Conservation (phyloP, 2,113 vertebrate species). For the Ictalurus punctatus region DNA sequence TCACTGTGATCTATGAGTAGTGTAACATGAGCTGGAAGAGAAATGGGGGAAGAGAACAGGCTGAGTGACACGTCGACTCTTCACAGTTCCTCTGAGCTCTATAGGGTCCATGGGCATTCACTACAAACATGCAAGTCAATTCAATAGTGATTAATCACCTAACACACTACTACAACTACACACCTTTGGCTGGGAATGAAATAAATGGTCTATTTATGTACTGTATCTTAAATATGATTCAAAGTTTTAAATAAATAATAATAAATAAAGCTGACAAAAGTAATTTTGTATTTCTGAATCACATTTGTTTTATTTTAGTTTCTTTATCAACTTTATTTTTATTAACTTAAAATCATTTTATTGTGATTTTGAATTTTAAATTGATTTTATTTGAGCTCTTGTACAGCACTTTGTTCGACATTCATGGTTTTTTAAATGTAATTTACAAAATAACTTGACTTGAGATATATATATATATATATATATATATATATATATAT, state of each 20-base stretch:
- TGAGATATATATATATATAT: neutral
- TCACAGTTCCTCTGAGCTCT: conserved; percentile 59
- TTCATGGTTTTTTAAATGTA: neutral
- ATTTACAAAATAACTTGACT: neutral
- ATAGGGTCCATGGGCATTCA: conserved; percentile 73
- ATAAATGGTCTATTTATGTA: neutral
- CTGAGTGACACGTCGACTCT: conserved; percentile 54
- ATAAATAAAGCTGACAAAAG: neutral
- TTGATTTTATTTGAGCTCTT: neutral
- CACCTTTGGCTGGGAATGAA: neutral
- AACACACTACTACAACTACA: neutral
- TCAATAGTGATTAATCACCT: conserved; percentile 57
- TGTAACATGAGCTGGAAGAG: conserved; percentile 72
- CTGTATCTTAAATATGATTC: neutral
- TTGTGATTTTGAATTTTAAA: too few species aligned
- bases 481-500: too few species aligned
- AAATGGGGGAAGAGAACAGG: conserved; percentile 50
- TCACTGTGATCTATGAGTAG: conserved; percentile 75
- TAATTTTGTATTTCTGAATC: neutral
- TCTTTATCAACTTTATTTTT: neutral
- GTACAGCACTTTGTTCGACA: neutral
- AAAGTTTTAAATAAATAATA: neutral
- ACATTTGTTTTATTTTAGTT: neutral
- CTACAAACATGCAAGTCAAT: conserved; percentile 66
- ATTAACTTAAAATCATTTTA: neutral